These are phyloP conservation scores for Neuroterus valhalla DNA, from an alignment of 1,140 invertebrate genomes.

Conservation along the genomic window DNA sequence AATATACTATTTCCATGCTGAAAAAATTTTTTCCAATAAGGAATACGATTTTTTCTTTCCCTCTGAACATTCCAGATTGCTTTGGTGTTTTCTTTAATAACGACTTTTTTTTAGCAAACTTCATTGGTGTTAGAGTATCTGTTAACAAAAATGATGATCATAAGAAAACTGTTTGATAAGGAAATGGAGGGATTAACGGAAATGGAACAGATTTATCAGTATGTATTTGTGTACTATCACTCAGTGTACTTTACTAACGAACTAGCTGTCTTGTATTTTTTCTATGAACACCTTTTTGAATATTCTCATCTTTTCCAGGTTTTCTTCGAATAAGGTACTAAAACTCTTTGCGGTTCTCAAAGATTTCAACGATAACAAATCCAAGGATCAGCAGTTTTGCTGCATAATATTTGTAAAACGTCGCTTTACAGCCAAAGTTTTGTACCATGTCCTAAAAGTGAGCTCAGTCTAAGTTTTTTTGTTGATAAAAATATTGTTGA, in stretches of 20 bases:
- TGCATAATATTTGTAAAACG: slow-evolving; percentile 89
- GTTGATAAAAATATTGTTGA: slow-evolving; percentile 38
- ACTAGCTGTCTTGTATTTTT: background rate
- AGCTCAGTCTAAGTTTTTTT: slow-evolving; percentile 41
- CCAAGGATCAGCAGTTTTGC: slow-evolving; percentile 76
- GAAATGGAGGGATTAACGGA: slow-evolving; percentile 57
- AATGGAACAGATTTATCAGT: slow-evolving; percentile 54
- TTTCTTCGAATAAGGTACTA: slow-evolving; percentile 78
- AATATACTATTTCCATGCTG: too few species aligned
- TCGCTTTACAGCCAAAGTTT: slow-evolving; percentile 84
- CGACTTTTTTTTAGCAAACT: slow-evolving; percentile 46
- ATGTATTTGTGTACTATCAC: slow-evolving; percentile 33
- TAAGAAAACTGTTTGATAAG: slow-evolving; percentile 63
- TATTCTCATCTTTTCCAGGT: slow-evolving; percentile 68
- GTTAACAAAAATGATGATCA: slow-evolving; percentile 57
- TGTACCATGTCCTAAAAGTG: slow-evolving; percentile 85
- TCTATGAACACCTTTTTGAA: background rate
- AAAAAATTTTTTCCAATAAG: too few species aligned
- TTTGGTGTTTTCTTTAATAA: slow-evolving; percentile 16
- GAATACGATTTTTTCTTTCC: background rate
- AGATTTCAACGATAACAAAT: slow-evolving; percentile 68
- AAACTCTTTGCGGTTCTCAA: slow-evolving; percentile 77
- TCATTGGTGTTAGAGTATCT: slow-evolving; percentile 49
- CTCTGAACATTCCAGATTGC: slow-evolving; percentile 29
- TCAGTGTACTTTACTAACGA: slow-evolving; percentile 20